Base-by-base conservation (phyloP, 2,888 invertebrate genomes). In the Drosophila kambysellisi region DNA sequence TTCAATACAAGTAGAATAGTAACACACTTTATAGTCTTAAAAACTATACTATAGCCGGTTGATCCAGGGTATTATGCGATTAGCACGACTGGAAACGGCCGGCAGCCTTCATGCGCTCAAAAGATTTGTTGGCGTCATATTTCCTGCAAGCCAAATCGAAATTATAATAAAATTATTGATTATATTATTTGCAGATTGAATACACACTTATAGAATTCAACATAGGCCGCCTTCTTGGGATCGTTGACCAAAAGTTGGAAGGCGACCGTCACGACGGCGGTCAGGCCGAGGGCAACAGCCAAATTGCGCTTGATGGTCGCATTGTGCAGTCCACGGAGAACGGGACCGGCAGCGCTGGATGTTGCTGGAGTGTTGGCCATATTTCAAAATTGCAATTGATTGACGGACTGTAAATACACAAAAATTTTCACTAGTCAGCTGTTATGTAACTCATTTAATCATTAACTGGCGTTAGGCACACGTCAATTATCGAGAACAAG, bases 171-270 rank as follows among this genome's bases (percentile, higher is more conserved):
- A 1, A n/a, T 6, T 12, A 25, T n/a, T 15, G 4, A 43, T 46
- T 25, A 25, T 15, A 15, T 15, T 46, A 46, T 8, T 46, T 4
- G 20, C n/a, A 20, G 46, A 39, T 37, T 30, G 0, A 48, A 54
- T 72, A 74, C 94, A 94, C 94, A 97, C 97, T 94, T 95, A 94
- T 97, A 97, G 92, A 95, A 97, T 41, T 96, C 95, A 46, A 94
- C 95, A 83, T 97, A 97, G 58, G 92, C 93, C 12, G 92, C 91
- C 81, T 94, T 95, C 62, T 95, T 94, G 0, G 94, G 94, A 52
- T 94, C 93, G 59, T 93, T 94, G 30, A 95, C 81, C 0, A 94
- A 39, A 0, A 94, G 4, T 82, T 96, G 95, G 70, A 93, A 92
- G 1, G 92, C 91, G 0, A 93, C 52, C 0, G 95, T 95, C 4